phyloP scores from a whole-genome alignment of 2,113 vertebrate species.

The Rutilus rutilus region DNA sequence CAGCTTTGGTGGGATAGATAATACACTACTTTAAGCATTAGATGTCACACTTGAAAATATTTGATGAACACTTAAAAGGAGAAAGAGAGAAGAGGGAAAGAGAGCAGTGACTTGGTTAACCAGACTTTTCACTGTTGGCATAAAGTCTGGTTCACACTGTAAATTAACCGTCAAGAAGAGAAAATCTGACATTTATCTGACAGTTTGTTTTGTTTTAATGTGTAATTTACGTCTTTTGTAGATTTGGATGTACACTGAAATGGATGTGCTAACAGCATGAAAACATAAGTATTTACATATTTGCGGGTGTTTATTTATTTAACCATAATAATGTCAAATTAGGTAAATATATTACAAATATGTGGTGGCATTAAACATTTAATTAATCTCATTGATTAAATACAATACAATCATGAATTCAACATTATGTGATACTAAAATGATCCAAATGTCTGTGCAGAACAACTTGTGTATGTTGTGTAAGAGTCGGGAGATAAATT shows the following conservation, averaged over 20 bases:
- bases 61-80: not conserved
- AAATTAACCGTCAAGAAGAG: not conserved
- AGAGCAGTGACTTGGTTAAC: not conserved
- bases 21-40: not conserved
- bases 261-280: not conserved
- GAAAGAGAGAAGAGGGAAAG: not conserved
- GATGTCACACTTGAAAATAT: not conserved
- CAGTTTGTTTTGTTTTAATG: not conserved
- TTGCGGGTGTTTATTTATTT: no score
- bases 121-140: not conserved
- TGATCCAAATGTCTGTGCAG: not conserved
- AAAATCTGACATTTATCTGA: not conserved
- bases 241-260: not conserved
- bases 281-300: not conserved
- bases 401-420: no score
- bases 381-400: no score
- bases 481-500: no score
- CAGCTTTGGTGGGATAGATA: constrained; percentile 10
- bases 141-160: not conserved
- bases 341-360: no score
- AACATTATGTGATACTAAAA: no score
- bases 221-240: not conserved
- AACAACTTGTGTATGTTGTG: not conserved
- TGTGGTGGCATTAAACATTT: no score
- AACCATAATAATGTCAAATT: no score